A percentile compares a stretch with the other conserved stretches of the same genome.
These are phyloP conservation scores for Leiothrix lutea DNA, from an alignment of 2,113 vertebrate species.

Conservation along the genomic window DNA sequence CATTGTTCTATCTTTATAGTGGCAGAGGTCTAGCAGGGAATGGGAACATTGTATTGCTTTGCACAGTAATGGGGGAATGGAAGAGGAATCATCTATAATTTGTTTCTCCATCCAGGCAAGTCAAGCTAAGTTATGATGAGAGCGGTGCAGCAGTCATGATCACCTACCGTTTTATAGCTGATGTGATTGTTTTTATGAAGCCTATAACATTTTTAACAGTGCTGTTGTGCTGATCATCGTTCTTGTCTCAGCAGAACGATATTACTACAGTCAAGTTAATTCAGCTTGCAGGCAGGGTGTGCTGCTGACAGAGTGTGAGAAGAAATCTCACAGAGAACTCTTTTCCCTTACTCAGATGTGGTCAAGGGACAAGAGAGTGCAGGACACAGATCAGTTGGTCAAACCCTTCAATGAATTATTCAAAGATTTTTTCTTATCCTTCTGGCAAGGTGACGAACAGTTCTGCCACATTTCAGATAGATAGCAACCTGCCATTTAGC, in stretches of 20 bases:
- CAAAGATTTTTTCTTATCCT: conserved; percentile 14
- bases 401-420: conserved; percentile 43
- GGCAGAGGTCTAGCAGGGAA: conserved; percentile 41
- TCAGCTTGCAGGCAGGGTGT: conserved; percentile 22
- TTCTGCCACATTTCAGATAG: conserved; percentile 3
- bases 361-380: not conserved
- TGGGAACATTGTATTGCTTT: conserved; percentile 42
- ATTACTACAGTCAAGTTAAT: conserved; percentile 60
- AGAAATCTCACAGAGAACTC: not conserved
- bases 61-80: conserved; percentile 31
- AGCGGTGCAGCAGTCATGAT: conserved; percentile 61
- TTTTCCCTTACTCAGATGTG: not conserved
- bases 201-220: conserved; percentile 67
- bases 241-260: conserved; percentile 70
- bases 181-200: conserved; percentile 77
- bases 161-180: conserved; percentile 73
- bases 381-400: not conserved
- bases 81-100: conserved; percentile 67
- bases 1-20: conserved; percentile 57
- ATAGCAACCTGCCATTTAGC: conserved; percentile 30
- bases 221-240: conserved; percentile 54
- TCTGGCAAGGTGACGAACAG: not conserved
- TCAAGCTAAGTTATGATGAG: conserved; percentile 72
- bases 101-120: conserved; percentile 71
- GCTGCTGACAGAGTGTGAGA: conserved; percentile 1